A percentile compares a stretch with the other conserved stretches of the same genome.
Evolutionary conservation across 1,140 invertebrate species (phyloP).

Genomic region (Panagrolaimus sp.): DNA sequence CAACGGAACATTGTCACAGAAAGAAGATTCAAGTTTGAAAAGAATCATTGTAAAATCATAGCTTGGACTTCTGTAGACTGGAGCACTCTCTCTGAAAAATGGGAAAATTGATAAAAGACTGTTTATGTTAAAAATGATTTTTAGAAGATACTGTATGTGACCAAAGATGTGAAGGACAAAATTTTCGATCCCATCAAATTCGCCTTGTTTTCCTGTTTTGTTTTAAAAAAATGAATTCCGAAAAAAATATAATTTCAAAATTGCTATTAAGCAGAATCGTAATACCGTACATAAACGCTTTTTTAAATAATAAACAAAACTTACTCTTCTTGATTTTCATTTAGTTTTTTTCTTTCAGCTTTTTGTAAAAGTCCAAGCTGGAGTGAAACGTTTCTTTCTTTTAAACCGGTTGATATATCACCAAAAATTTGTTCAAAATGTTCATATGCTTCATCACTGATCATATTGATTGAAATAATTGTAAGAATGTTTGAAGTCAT

Average conservation of each 20-base stretch:
- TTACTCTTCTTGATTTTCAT: neutral
- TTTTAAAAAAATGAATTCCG: too few species aligned
- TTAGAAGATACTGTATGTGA: too few species aligned
- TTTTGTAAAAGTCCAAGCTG: conserved; percentile 14
- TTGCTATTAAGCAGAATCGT: too few species aligned
- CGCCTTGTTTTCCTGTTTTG: too few species aligned
- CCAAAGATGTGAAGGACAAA: too few species aligned
- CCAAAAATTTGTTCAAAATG: conserved; percentile 4
- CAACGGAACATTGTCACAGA: neutral
- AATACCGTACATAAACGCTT: too few species aligned
- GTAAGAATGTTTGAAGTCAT: neutral
- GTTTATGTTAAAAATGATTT: too few species aligned
- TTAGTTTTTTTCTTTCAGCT: neutral
- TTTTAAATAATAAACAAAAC: too few species aligned
- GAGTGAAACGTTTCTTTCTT: neutral
- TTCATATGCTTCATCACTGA: neutral
- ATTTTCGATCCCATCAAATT: too few species aligned
- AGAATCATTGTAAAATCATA: neutral
- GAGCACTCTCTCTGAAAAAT: neutral
- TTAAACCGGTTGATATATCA: neutral
- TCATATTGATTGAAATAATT: neutral
- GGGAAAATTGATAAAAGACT: too few species aligned
- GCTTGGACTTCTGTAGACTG: neutral
- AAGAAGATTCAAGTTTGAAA: conserved; percentile 4
- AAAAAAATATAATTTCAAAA: too few species aligned